Evolutionary conservation across 2,797 vertebrate genomes (phyloP), one percentile per base, ranked within the genome.

Genomic region (Ctenochaetus hawaiiensis): DNA sequence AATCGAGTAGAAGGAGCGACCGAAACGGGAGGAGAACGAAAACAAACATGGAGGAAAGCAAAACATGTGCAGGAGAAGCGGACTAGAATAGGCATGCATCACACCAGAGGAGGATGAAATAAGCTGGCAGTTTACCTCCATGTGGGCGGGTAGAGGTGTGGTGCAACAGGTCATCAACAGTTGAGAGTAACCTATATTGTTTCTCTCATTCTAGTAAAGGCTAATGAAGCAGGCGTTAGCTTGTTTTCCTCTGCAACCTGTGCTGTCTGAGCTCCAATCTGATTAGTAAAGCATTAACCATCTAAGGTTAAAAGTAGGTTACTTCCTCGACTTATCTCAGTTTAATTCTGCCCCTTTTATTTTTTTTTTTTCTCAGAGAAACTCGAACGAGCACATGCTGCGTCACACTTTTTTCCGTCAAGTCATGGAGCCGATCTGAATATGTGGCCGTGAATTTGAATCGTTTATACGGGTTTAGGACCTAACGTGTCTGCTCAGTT

Each of bases 71-170:
- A 44, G 30, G 44, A 67, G 65, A 20, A 45, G 61, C 41, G 16
- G 67, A 83, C 71, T 67, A 77, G 86, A 86, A 75, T 57, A 83
- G 80, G 74, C 83, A 73, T 77, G 78, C 26, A 57, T 67, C 48
- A 71, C 56, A 59, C 61, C 8, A 70, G 57, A 63, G 44, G 18
- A 68, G 75, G 74, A 68, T 34, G 13, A 63, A 66, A 63, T 41
- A 59, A 63, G 20, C 18, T 64, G 74, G 44, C 51, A 52, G 69
- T 67, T 61, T 26, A 75, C 48, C 75, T 71, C 41, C 4, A 43
- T 2, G 74, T 71, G 78, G 78, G 78, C 7, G 75, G 63, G 67
- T 22, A 57, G 44, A 74, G 67, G 43, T 53, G 59, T 30, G n/a
- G 39, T 17, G 41, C 68, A 53, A 56, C 8, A 63, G 69, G 78